These are phyloP conservation scores for Ceratosolen fusciceps DNA, from an alignment of 1,140 invertebrate genomes.

Conservation along the genomic window DNA sequence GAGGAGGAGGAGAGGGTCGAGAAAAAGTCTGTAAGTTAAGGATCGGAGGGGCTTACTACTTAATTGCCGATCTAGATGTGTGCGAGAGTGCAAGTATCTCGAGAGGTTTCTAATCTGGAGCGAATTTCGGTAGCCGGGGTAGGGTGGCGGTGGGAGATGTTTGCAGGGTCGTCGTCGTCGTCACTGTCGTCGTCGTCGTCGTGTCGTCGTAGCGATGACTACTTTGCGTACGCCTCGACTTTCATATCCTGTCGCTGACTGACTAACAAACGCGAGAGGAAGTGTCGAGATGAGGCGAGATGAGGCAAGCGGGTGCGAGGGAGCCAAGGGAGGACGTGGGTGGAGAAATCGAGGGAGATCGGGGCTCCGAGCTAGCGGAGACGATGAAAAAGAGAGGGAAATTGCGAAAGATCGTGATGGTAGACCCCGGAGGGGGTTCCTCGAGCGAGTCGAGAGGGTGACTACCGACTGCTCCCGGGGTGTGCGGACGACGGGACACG, in stretches of 20 bases:
- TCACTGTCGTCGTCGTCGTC: too few relatives aligned
- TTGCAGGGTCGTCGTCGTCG: conserved; percentile 37
- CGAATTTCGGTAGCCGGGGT: too few relatives aligned
- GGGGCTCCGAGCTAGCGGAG: not conserved
- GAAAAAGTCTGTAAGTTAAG: too few relatives aligned
- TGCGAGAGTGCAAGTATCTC: too few relatives aligned
- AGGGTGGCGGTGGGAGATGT: conserved; percentile 41
- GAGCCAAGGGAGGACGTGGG: not conserved
- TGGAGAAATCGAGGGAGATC: not conserved
- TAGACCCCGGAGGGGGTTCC: too few relatives aligned
- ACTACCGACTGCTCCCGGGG: too few relatives aligned
- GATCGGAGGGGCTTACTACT: too few relatives aligned
- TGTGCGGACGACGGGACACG: not conserved
- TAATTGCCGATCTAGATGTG: too few relatives aligned
- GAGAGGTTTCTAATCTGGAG: not conserved
- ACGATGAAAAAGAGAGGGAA: conserved; percentile 28
- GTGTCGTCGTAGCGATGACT: not conserved
- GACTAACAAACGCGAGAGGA: conserved; percentile 43
- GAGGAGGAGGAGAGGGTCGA: too few relatives aligned
- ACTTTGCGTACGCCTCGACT: conserved; percentile 31
- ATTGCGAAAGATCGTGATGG: conserved; percentile 27
- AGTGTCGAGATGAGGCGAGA: not conserved
- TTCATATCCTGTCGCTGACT: conserved; percentile 55
- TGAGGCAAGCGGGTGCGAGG: conserved; percentile 11
- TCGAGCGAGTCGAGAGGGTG: not conserved